These are phyloP conservation scores for Neostethus bicornis DNA, from an alignment of 2,797 vertebrate species.

Conservation along the genomic window DNA sequence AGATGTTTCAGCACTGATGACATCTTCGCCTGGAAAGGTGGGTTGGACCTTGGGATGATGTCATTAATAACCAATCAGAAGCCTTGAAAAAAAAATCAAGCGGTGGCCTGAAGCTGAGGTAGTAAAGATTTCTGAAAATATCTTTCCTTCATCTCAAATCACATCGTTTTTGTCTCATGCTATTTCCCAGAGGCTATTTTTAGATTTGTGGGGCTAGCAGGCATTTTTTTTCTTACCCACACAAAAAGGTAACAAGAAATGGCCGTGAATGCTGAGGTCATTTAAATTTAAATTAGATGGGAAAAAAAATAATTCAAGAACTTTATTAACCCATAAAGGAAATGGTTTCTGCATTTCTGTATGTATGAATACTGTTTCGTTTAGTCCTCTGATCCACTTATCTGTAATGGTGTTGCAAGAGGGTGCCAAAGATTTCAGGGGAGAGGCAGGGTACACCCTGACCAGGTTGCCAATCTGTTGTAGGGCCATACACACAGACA, in stretches of 20 bases:
- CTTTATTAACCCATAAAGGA: conserved; percentile 46
- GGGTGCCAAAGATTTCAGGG: no score
- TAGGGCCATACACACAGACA: no score
- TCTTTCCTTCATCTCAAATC: conserved; percentile 43
- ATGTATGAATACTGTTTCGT: conserved; percentile 1
- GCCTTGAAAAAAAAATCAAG: conserved; percentile 26
- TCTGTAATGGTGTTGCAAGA: no score
- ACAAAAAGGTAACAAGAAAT: conserved; percentile 29
- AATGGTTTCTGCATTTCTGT: conserved; percentile 25
- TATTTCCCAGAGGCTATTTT: conserved; percentile 55
- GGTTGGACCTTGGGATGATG: conserved; percentile 68
- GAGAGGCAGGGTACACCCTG: no score
- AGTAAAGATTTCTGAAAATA: conserved; percentile 48
- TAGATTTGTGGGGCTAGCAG: conserved; percentile 46
- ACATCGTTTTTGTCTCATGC: conserved; percentile 19
- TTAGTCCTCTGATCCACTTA: background rate
- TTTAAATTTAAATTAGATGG: conserved; percentile 31
- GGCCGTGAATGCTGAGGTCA: conserved; percentile 15
- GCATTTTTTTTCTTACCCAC: conserved; percentile 27
- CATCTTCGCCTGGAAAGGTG: conserved; percentile 55
- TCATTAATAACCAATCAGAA: conserved; percentile 77
- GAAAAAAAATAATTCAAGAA: conserved; percentile 45
- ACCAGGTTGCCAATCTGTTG: no score
- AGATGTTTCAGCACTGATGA: conserved; percentile 79
- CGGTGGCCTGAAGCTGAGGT: conserved; percentile 43